Evolutionary conservation across 2,113 vertebrate genomes (phyloP).

Genomic region (Perognathus longimembris): DNA sequence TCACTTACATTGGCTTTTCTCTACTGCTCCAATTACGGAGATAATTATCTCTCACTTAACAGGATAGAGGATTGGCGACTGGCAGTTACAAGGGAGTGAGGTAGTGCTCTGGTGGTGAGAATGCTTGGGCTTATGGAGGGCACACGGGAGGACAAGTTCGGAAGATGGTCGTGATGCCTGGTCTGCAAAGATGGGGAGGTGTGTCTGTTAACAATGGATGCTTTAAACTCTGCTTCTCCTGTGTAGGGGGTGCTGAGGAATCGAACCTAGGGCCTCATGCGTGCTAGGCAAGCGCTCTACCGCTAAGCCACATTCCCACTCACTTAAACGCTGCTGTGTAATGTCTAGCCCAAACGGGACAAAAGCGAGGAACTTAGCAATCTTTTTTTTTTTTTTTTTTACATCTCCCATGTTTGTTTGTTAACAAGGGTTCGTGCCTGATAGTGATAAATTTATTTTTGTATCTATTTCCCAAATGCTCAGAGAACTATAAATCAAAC

Average conservation of each 20-base stretch:
- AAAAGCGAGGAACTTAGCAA: background rate
- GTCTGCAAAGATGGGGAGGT: background rate
- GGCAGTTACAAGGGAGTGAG: background rate
- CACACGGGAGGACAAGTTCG: background rate
- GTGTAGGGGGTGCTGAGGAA: no score
- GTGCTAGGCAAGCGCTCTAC: no score
- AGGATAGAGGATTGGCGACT: background rate
- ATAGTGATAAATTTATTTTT: background rate
- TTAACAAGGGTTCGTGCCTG: background rate
- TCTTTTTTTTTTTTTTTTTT: background rate
- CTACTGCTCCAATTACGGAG: background rate
- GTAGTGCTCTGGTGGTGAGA: background rate
- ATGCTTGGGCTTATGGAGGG: background rate
- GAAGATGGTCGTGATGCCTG: fast-evolving
- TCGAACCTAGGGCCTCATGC: no score
- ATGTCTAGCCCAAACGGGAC: background rate
- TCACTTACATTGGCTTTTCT: background rate
- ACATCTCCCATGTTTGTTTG: background rate
- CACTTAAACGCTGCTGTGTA: no score
- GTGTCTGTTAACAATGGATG: background rate
- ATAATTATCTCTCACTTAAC: background rate
- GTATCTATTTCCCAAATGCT: slow-evolving; percentile 14
- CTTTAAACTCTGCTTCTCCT: background rate
- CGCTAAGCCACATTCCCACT: no score
- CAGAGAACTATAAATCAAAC: background rate